These are phyloP conservation scores for Pampusana beccarii DNA, from an alignment of 2,113 vertebrate genomes.

Conservation along the genomic window DNA sequence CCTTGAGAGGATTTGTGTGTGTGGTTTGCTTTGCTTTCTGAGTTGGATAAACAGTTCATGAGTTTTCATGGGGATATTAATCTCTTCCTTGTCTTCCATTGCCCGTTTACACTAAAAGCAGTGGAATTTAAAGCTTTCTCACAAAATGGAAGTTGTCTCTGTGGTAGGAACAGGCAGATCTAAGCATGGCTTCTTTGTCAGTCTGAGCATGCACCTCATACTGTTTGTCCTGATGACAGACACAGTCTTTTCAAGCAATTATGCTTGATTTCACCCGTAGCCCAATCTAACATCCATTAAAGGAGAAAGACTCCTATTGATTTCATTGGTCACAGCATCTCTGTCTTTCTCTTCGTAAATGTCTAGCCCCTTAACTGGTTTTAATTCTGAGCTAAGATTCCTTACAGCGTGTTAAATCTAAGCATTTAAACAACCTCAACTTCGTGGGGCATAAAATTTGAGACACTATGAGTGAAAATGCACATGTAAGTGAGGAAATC, in stretches of 20 bases:
- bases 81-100: background rate
- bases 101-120: background rate
- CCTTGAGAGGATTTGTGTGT: background rate
- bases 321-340: background rate
- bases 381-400: background rate
- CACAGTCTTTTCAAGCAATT: background rate
- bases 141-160: background rate
- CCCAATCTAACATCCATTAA: background rate
- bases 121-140: background rate
- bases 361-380: background rate
- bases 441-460: background rate
- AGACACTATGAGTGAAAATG: background rate
- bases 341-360: background rate
- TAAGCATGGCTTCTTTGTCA: background rate
- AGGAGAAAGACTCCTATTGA: background rate
- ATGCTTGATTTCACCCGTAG: background rate
- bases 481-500: conserved; percentile 2
- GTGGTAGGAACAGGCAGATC: background rate
- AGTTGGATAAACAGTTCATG: background rate
- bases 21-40: background rate
- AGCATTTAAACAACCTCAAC: background rate
- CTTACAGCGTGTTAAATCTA: background rate
- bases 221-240: background rate
- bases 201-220: background rate
- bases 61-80: background rate